A percentile compares a stretch with the other conserved stretches of the same genome.
Evolutionary conservation across 2,797 vertebrate genomes (phyloP).

Genomic region (Pipistrellus kuhlii): DNA sequence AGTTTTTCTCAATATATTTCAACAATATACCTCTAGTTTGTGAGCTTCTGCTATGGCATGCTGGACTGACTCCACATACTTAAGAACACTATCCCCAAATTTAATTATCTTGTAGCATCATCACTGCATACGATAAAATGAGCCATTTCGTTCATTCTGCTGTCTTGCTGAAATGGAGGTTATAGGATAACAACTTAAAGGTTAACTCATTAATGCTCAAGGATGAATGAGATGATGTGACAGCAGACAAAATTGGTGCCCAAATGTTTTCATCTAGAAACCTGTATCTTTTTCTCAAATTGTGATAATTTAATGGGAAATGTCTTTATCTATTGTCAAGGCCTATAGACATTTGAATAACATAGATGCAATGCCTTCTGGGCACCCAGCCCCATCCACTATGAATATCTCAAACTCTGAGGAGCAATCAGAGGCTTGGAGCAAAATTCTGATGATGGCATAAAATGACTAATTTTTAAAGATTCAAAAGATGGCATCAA

Average conservation of each 20-base stretch:
- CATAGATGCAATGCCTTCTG: not conserved
- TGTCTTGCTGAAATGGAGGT: conserved; percentile 60
- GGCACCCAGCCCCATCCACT: not conserved
- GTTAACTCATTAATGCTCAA: conserved; percentile 58
- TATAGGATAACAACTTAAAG: conserved; percentile 42
- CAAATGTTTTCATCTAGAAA: conserved; percentile 47
- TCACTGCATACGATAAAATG: conserved; percentile 32
- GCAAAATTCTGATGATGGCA: conserved; percentile 57
- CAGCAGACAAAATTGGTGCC: conserved; percentile 32
- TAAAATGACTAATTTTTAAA: conserved; percentile 58
- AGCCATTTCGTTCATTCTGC: conserved; percentile 16
- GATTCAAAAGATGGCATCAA: not conserved
- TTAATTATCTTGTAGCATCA: conserved; percentile 49
- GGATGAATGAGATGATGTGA: conserved; percentile 4
- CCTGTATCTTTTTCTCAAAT: not conserved
- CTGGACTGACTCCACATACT: not conserved
- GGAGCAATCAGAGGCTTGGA: not conserved
- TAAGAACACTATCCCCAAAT: not conserved
- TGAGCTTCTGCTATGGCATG: not conserved
- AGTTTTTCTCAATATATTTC: conserved; percentile 54
- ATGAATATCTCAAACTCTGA: conserved; percentile 53
- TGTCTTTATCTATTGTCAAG: conserved; percentile 48
- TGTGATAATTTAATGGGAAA: conserved; percentile 6
- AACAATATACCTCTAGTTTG: not conserved
- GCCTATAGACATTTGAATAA: conserved; percentile 53